Conservation (phyloP, 2,888 invertebrate genomes). For the Piscicola geometra region DNA sequence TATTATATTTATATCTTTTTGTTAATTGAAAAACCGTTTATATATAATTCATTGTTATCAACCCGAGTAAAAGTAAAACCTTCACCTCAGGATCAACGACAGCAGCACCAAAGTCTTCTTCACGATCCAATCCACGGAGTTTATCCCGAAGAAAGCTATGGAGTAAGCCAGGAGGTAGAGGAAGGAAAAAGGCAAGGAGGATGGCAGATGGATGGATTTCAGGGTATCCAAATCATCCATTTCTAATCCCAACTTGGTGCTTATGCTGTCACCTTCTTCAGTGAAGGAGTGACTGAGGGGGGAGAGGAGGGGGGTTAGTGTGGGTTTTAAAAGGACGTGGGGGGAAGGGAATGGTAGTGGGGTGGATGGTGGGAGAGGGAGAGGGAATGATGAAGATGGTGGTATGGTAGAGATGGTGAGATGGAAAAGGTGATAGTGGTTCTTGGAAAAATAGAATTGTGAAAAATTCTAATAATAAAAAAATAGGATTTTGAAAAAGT, state of each 20-base stretch:
- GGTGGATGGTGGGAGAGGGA: too few species aligned
- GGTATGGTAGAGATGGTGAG: too few species aligned
- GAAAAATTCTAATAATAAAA: too few species aligned
- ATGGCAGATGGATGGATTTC: constrained; percentile 37
- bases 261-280: constrained; percentile 40
- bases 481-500: too few species aligned
- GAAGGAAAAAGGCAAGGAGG: constrained; percentile 40
- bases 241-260: constrained; percentile 38
- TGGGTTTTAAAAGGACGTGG: background rate
- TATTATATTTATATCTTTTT: too few species aligned
- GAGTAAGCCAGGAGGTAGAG: constrained; percentile 42
- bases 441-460: too few species aligned
- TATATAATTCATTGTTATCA: background rate
- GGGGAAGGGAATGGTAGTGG: too few species aligned
- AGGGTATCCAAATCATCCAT: constrained; percentile 39
- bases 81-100: constrained; percentile 20
- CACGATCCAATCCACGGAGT: constrained; percentile 22
- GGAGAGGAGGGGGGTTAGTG: too few species aligned
- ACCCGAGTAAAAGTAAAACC: background rate
- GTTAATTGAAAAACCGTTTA: too few species aligned
- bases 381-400: too few species aligned
- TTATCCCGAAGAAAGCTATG: constrained; percentile 35
- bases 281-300: background rate
- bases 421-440: too few species aligned
- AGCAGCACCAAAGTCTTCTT: background rate